Conservation (phyloP, 2,888 invertebrate genomes). For the Trichacis sp. region DNA sequence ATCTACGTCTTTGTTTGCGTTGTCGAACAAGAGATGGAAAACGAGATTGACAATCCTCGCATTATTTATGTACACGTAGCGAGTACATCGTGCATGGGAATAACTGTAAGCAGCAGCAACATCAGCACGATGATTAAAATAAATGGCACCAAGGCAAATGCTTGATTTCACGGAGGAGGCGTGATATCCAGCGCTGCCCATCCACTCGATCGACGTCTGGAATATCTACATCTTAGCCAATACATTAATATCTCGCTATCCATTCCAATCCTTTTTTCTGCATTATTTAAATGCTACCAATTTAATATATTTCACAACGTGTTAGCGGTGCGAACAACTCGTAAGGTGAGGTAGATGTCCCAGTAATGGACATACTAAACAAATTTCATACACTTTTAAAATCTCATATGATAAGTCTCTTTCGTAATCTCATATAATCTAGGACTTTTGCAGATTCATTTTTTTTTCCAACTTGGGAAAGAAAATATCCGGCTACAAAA, state of each 20-base stretch:
- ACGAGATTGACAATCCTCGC: background rate
- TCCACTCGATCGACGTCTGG: conserved; percentile 27
- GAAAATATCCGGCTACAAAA: too few species aligned
- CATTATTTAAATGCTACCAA: background rate
- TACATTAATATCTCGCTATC: conserved; percentile 41
- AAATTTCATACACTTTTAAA: too few species aligned
- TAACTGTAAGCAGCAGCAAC: conserved; percentile 6
- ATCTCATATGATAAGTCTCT: too few species aligned
- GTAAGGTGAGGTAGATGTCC: too few species aligned
- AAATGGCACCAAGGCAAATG: conserved; percentile 33
- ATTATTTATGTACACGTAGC: background rate
- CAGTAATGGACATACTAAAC: too few species aligned
- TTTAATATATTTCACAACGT: too few species aligned
- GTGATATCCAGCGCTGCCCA: conserved; percentile 43
- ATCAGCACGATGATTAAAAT: conserved; percentile 32
- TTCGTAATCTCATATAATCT: too few species aligned
- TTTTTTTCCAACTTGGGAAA: too few species aligned
- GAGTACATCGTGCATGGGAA: background rate
- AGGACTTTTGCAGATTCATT: too few species aligned
- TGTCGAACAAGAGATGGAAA: background rate
- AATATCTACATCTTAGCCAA: conserved; percentile 42
- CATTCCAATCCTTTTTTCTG: background rate
- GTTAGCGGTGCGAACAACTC: too few species aligned
- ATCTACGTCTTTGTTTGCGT: background rate
- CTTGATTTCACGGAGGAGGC: conserved; percentile 43